phyloP scores from a whole-genome alignment of 2,797 vertebrate genomes.

The Eulemur rubriventer region DNA sequence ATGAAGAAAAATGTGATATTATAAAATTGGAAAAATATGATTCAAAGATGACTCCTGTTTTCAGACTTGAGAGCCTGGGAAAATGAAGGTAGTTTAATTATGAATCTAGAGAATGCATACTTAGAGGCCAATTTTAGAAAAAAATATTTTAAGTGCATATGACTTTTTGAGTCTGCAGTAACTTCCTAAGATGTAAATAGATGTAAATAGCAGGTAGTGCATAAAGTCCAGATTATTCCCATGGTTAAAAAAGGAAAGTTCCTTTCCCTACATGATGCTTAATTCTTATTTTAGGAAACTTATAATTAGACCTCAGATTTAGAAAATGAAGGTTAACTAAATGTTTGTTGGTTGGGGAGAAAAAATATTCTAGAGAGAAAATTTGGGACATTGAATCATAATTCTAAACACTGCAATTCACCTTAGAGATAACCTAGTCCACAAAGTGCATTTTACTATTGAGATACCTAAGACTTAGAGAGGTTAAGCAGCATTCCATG shows the following conservation, averaged over 20 bases:
- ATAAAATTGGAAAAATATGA: background rate
- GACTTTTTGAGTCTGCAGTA: background rate
- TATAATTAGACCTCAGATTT: background rate
- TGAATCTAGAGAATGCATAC: background rate
- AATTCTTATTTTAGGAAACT: background rate
- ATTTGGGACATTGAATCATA: background rate
- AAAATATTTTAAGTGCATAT: background rate
- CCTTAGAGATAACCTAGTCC: background rate
- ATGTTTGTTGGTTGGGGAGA: background rate
- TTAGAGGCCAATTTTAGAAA: background rate
- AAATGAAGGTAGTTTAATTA: background rate
- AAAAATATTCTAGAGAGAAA: background rate
- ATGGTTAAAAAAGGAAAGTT: background rate
- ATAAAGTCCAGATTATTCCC: background rate
- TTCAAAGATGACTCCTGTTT: background rate
- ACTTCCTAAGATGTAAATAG: background rate
- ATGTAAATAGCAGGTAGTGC: background rate
- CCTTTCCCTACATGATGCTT: background rate
- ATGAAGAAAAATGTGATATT: background rate
- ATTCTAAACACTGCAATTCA: background rate
- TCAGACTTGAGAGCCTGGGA: background rate
- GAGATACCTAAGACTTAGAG: background rate
- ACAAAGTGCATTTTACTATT: background rate
- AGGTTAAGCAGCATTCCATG: background rate
- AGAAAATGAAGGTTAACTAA: background rate